Evolutionary conservation across 2,797 vertebrate species (phyloP), one percentile per base, ranked within the genome.

Genomic region (Chelonia mydas): DNA sequence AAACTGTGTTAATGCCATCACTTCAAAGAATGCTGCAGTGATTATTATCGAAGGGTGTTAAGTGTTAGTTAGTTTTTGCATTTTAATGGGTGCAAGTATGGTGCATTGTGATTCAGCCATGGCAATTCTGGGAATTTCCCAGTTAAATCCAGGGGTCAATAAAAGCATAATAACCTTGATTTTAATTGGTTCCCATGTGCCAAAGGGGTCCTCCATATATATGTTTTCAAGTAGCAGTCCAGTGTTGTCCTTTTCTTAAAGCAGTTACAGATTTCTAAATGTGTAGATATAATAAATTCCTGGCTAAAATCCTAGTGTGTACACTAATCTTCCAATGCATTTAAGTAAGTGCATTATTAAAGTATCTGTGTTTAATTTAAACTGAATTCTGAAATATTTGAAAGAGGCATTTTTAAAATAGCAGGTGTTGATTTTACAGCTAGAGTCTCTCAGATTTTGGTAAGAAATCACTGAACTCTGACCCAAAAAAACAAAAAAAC

Each of bases 1-100:
- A 86, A 91, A 91, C 87, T 80, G 2, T 88, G 57, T 94, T 77
- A 54, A n/a, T 88, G 77, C 57, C n/a, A 80, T 57, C 84, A 47
- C 79, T 90, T 45, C 54, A 74, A 82, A 90, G 12, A 82, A 55
- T 84, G 28, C 61, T 90, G 90, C 68, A 27, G 13, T 45, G 74
- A 11, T 87, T 92, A 88, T 27, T 89, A 15, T 45, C 65, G 68
- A 93, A 74, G 89, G 87, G 87, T 6, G 5, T 94, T 90, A 87
- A 93, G 57, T 55, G 47, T 37, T 9, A 83, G 37, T 61, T 90
- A 45, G 7, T 6, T 33, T 41, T 23, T 80, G 4, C 4, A 3
- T 37, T 83, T 89, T 45, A 89, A 54, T 77, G n/a, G 89, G 65
- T 10, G 11, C 8, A 82, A 81, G 15, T 37, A 8, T 45, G 31